Conservation (phyloP, 37 sponge, comb jelly and placozoan genomes). For the Aphrocallistes beatrix region DNA sequence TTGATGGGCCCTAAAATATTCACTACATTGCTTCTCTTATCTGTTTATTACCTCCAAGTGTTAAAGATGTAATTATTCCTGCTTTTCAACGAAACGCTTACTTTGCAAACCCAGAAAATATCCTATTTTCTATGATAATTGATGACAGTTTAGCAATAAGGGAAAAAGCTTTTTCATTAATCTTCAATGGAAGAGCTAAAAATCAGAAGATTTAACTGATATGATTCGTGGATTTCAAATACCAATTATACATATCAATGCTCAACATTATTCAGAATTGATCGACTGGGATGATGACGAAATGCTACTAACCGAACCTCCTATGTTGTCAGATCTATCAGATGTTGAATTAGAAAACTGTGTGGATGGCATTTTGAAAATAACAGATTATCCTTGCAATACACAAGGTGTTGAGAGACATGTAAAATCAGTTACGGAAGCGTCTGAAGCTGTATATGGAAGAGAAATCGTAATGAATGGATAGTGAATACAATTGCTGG, state of each 20-base stretch:
- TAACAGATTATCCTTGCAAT: not conserved
- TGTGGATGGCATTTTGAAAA: not conserved
- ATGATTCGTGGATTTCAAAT: not conserved
- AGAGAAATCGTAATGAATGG: not conserved
- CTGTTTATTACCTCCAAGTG: not conserved
- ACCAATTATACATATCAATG: not conserved
- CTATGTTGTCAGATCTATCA: not conserved
- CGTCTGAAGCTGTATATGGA: not conserved
- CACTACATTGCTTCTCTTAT: not conserved
- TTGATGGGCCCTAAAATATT: not conserved
- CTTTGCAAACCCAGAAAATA: not conserved
- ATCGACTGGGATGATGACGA: not conserved
- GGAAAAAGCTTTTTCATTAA: not conserved
- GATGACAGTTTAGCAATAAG: not conserved
- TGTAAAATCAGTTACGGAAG: not conserved
- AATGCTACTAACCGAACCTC: not conserved
- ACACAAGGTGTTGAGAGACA: not conserved
- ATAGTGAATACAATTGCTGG: not conserved
- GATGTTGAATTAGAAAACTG: not conserved
- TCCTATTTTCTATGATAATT: not conserved
- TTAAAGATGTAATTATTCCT: not conserved
- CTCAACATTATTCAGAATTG: not conserved
- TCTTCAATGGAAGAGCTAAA: not conserved
- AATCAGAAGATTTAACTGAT: not conserved
- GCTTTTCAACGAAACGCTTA: not conserved